These are phyloP conservation scores for Agrypnus murinus DNA, from an alignment of 2,888 invertebrate genomes.

Conservation along the genomic window DNA sequence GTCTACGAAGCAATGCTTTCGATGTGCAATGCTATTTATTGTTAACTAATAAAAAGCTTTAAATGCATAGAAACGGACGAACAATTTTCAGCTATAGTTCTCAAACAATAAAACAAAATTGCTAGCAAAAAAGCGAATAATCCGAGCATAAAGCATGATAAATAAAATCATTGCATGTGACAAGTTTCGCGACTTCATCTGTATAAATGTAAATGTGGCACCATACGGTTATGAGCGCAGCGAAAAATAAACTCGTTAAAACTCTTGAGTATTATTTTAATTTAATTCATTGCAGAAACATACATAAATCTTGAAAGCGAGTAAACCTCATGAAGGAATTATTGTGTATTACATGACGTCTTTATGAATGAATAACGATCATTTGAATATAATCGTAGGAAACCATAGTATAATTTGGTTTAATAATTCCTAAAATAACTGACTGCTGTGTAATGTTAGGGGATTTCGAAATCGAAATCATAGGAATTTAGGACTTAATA, in stretches of 20 bases:
- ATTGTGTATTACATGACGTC: no score
- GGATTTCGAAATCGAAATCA: not conserved
- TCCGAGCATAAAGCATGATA: conserved; percentile 1
- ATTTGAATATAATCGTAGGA: not conserved
- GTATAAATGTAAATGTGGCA: not conserved
- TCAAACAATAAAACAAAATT: not conserved
- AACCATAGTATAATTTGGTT: not conserved
- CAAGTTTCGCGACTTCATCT: conserved; percentile 2
- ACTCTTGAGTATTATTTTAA: no score
- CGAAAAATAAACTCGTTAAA: no score
- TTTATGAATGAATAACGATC: not conserved
- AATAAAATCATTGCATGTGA: conserved; percentile 18
- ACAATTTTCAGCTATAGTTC: conserved; percentile 6
- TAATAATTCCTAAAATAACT: not conserved
- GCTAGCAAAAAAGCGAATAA: not conserved
- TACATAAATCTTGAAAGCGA: no score
- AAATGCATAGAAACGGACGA: not conserved
- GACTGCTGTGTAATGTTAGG: no score
- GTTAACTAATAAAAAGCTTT: not conserved
- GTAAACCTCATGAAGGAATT: no score
- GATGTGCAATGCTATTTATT: no score
- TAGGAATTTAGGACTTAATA: conserved; percentile 12
- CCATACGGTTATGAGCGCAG: no score
- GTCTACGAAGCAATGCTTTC: no score
- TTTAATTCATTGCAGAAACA: no score